phyloP scores from a whole-genome alignment of 2,797 vertebrate species.

The Cryptoprocta ferox region DNA sequence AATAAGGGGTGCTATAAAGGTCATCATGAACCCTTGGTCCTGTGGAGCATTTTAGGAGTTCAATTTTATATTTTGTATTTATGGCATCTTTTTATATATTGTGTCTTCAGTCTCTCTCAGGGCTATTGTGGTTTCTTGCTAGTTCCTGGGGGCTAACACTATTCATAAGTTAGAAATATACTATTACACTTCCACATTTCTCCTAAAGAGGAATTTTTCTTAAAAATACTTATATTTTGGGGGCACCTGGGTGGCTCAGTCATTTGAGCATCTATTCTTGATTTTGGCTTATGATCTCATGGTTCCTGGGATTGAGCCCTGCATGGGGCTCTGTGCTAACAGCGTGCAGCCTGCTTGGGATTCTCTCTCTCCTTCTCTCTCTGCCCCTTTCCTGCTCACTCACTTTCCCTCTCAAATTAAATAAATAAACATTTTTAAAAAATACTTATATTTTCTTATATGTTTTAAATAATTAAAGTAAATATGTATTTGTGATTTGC shows the following conservation, averaged over 20 bases:
- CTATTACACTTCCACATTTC: neutral
- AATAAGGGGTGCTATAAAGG: neutral
- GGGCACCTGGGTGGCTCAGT: no score
- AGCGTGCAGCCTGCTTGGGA: no score
- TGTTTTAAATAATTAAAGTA: slow-evolving; percentile 32
- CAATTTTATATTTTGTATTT: neutral
- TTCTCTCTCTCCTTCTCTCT: no score
- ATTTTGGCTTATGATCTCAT: no score
- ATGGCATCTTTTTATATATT: neutral
- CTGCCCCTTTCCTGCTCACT: no score
- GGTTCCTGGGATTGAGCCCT: no score
- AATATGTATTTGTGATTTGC: neutral
- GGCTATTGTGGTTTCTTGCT: neutral
- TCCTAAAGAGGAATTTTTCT: neutral
- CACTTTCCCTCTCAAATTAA: no score
- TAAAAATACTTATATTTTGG: neutral
- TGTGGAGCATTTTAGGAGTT: neutral
- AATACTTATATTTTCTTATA: neutral
- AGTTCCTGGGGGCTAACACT: neutral
- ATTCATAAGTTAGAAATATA: neutral
- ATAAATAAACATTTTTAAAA: neutral
- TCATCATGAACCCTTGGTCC: neutral
- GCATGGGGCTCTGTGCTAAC: no score
- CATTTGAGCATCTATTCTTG: no score
- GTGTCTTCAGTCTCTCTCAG: neutral